A percentile compares a stretch with the other conserved stretches of the same genome.
Evolutionary conservation across 2,888 invertebrate species (phyloP).

Genomic region (Meandrusa payeni): DNA sequence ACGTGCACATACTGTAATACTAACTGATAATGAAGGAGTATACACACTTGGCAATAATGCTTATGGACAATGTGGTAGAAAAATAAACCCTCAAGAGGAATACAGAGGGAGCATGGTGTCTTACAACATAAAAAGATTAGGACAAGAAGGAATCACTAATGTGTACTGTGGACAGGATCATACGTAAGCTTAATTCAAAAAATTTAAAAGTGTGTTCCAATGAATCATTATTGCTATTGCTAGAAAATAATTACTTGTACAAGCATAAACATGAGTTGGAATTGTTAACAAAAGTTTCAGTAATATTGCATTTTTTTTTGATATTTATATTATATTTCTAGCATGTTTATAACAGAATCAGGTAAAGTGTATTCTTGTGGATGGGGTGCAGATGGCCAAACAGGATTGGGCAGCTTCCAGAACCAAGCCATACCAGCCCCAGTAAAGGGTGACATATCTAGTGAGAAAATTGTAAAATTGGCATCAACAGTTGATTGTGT

Average conservation of each 20-base stretch:
- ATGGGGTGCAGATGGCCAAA: constrained; percentile 97
- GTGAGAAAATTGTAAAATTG: constrained; percentile 90
- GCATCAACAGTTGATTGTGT: constrained; percentile 92
- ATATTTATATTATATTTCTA: constrained; percentile 61
- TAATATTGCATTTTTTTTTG: too few species aligned
- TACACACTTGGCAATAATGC: constrained; percentile 95
- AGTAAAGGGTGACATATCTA: constrained; percentile 90
- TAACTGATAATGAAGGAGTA: constrained; percentile 89
- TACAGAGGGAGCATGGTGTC: constrained; percentile 85
- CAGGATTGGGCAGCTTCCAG: constrained; percentile 87
- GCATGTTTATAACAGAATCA: constrained; percentile 87
- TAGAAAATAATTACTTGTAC: too few species aligned
- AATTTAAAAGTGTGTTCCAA: too few species aligned
- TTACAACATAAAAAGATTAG: constrained; percentile 83
- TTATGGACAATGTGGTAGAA: constrained; percentile 96
- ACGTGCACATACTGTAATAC: constrained; percentile 90
- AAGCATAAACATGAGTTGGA: too few species aligned
- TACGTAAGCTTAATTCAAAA: constrained; percentile 72
- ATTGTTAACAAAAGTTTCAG: too few species aligned
- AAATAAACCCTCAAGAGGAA: constrained; percentile 87
- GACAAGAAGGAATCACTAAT: constrained; percentile 82
- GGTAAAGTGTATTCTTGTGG: constrained; percentile 95
- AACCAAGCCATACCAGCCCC: constrained; percentile 80
- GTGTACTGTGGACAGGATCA: constrained; percentile 96
- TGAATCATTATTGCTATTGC: too few species aligned